Conservation (phyloP, 2,113 vertebrate genomes). For the Pollimyrus isidori region DNA sequence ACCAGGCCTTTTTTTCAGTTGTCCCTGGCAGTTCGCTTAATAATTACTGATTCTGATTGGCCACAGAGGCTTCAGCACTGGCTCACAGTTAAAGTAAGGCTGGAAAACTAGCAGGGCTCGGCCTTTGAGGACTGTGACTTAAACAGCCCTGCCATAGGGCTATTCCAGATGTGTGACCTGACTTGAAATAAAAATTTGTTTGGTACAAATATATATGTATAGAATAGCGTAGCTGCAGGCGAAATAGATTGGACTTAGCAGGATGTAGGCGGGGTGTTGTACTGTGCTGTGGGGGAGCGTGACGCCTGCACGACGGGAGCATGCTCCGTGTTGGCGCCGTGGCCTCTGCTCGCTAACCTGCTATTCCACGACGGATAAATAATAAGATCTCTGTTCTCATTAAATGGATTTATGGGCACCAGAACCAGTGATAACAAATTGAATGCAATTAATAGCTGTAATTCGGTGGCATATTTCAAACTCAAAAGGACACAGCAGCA, state of each 20-base stretch:
- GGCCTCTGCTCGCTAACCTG: neutral
- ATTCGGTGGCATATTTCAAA: neutral
- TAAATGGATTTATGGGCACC: constrained; percentile 1
- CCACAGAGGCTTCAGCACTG: no score
- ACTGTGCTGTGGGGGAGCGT: neutral
- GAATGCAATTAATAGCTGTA: neutral
- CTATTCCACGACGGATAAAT: neutral
- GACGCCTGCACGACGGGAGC: neutral
- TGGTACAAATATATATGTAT: neutral
- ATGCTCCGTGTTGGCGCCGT: neutral
- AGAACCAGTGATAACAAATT: neutral
- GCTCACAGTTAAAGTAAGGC: no score
- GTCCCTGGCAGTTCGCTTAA: no score
- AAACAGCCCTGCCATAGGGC: no score
- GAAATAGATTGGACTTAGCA: neutral
- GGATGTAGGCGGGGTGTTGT: neutral
- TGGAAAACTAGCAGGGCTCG: no score
- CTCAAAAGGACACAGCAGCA: neutral
- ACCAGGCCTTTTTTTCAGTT: no score
- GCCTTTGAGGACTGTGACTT: no score
- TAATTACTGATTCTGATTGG: no score
- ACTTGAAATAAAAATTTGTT: no score
- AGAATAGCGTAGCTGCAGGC: neutral
- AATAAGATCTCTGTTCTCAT: neutral
- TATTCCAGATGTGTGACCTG: no score